Base-by-base conservation (phyloP, 2,797 vertebrate genomes). In the Cyprinodon diabolis region DNA sequence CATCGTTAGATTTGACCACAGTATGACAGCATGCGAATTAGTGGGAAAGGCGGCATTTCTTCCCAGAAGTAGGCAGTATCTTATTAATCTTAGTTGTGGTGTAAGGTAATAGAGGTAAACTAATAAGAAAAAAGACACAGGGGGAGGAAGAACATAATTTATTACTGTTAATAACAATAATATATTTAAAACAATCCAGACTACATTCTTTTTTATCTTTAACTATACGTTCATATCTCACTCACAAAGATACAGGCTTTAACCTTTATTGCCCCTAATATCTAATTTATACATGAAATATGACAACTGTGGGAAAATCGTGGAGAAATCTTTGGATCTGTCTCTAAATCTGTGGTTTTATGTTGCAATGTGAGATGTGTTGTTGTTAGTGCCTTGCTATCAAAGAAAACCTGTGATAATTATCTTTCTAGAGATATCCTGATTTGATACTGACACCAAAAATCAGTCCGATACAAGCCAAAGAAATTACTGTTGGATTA, bases 91-190 rank as follows among this genome's bases (percentile, higher is more conserved):
- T 40, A 12, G 57, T 40, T 66, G 19, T 21, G 6, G 12, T 40
- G 65, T 54, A 40, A 71, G 13, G 57, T 60, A 23, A 54, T 75
- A 69, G 47, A 69, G 60, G 57, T 48, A 62, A 66, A 73, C 25
- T 57, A 12, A 72, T 49, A 65, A 60, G 9, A 43, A 62, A 9
- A 78, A 65, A 72, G 10, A 76, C 23, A 55, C 54, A 23, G 17
- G 65, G 2, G 13, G 47, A 55, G 57, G 25, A 72, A 6, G 21
- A 17, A 72, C n/a, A 49, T 35, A 37, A 30, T n/a, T 19, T 47
- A 62, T 19, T 8, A 9, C 7, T 40, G 17, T 60, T 60, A 40
- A 40, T 40, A 17, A 62, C 7, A 17, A 40, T 9, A 35, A n/a
- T 51, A 21, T 30, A 30, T 30, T 30, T 30, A 2, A 30, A 49